phyloP scores from a whole-genome alignment of 2,797 vertebrate species.

The Chaetophractus vellerosus region DNA sequence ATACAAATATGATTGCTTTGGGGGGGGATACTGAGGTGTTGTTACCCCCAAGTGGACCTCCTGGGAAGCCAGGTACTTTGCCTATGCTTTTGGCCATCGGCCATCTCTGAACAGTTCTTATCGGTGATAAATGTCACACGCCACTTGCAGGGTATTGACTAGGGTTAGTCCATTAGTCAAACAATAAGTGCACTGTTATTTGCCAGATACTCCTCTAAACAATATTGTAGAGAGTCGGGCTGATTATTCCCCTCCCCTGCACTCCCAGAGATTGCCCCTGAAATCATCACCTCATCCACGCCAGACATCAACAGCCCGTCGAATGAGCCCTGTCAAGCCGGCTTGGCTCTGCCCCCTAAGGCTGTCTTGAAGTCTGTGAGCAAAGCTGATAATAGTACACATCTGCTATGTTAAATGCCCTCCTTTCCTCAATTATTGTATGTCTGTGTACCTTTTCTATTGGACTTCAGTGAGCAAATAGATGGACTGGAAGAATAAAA shows the following conservation, averaged over 20 bases:
- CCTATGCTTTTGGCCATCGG: background rate
- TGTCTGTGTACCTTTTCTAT: background rate
- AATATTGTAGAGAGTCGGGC: background rate
- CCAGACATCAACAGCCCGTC: too few species aligned
- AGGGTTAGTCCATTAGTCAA: constrained; percentile 28
- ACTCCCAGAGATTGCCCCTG: background rate
- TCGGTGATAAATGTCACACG: background rate
- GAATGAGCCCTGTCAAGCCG: rapidly evolving
- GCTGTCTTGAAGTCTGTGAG: background rate
- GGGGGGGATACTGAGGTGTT: background rate
- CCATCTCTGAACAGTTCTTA: background rate
- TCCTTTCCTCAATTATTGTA: too few species aligned
- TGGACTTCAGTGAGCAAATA: background rate
- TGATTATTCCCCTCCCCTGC: background rate
- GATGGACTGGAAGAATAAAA: background rate
- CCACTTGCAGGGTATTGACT: background rate
- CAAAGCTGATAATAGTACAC: background rate
- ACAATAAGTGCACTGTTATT: background rate
- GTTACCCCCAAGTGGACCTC: background rate
- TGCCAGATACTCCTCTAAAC: background rate
- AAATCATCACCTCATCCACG: background rate
- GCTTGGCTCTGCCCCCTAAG: too few species aligned
- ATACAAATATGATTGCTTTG: background rate
- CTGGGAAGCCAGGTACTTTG: background rate
- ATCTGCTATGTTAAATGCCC: rapidly evolving